Base-by-base conservation (phyloP, 1,140 invertebrate species). In the Maconellicoccus hirsutus region DNA sequence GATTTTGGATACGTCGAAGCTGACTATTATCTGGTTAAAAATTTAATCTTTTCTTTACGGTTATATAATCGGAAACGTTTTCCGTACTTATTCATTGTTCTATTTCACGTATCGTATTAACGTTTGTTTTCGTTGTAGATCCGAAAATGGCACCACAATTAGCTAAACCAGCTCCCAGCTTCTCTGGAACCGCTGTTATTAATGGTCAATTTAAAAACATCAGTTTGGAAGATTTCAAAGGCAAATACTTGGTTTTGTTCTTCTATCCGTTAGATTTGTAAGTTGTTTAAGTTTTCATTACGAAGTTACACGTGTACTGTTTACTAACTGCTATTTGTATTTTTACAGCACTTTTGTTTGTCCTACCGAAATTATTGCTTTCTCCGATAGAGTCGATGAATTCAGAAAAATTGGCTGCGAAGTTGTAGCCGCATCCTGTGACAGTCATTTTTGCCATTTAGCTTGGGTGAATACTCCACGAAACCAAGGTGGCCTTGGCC, bases 381-480 rank as follows among this genome's bases (percentile, higher is more conserved):
- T 95, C 81, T 94, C 91, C 0, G 94, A 97, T 74, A 84, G 87
- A 63, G 86, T 83, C 1, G 83, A 88, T n/a, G 91, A 97, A 79
- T 97, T 97, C 81, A 83, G 86, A 38, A 85, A 88, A 74, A 91
- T 96, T 76, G 86, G 86, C 23, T 93, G 91, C 77, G 87, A 93
- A 77, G 80, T 98, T 2, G 84, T 97, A 75, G 94, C 86, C 71
- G 89, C 87, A 69, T 95, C 92, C 52, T 94, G 91, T 33, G 94
- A 96, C 81, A 93, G 90, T 52, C 92, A 96, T 78, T 96, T 92
- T 81, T 87, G 85, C 61, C 94, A 97, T 79, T 84, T 96, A 75
- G 94, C 94, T 6, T 97, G 94, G 94, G 85, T 95, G n/a, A 97
- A 97, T 78, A 96, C 93, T 0, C 88, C 94, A 4, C 86, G 96